Evolutionary conservation across 2,113 vertebrate genomes (phyloP).

Genomic region (Natator depressus): DNA sequence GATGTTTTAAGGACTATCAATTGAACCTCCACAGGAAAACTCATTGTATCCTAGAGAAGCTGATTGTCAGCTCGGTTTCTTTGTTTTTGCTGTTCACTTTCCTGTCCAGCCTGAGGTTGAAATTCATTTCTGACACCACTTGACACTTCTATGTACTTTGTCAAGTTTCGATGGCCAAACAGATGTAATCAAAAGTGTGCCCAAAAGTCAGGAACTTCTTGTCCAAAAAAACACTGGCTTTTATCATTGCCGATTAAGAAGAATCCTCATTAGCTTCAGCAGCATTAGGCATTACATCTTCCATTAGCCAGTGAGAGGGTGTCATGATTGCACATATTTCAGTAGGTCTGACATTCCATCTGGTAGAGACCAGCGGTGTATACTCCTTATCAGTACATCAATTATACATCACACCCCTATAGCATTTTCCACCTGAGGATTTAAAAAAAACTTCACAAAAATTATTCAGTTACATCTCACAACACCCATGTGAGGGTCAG

Average conservation of each 20-base stretch:
- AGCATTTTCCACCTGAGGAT: not conserved
- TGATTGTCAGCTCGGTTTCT: not conserved
- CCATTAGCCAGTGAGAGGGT: no score
- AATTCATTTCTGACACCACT: not conserved
- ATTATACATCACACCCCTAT: not conserved
- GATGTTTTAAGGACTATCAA: not conserved
- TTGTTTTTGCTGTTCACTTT: not conserved
- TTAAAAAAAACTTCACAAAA: not conserved
- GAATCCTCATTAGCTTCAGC: not conserved
- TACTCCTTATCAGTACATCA: not conserved
- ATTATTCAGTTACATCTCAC: not conserved
- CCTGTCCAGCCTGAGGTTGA: not conserved
- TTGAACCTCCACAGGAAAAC: not conserved
- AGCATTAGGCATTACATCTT: no score
- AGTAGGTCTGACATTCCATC: no score
- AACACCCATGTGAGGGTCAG: not conserved
- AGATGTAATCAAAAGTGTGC: not conserved
- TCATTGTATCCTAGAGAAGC: not conserved
- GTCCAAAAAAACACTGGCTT: not conserved
- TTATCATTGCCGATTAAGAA: not conserved
- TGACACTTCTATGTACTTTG: not conserved
- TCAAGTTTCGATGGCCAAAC: not conserved
- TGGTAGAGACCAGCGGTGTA: not conserved
- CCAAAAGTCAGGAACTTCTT: not conserved
- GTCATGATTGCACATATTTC: no score